Evolutionary conservation across 1,140 invertebrate genomes (phyloP).

Genomic region (Samia ricini): DNA sequence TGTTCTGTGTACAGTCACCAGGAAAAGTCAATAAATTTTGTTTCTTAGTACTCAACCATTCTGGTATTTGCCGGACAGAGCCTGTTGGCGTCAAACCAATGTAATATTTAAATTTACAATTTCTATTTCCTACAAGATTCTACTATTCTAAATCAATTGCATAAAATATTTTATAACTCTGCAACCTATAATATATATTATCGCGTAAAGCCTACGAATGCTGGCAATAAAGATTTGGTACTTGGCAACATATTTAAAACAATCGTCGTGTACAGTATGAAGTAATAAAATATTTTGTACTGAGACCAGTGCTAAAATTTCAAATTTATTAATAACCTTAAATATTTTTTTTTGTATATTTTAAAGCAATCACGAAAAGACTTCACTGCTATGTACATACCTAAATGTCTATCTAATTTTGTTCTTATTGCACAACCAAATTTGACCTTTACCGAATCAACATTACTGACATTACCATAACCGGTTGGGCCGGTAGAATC

Average conservation of each 20-base stretch:
- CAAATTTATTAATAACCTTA: neutral
- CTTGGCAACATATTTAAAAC: too few relatives aligned
- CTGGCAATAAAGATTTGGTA: too few relatives aligned
- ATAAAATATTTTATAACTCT: too few relatives aligned
- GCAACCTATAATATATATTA: too few relatives aligned
- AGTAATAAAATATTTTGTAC: too few relatives aligned
- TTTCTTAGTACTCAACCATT: neutral
- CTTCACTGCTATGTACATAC: neutral
- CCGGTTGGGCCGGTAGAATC: conserved; percentile 17
- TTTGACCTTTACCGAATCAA: conserved; percentile 17
- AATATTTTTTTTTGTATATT: neutral
- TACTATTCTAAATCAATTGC: neutral
- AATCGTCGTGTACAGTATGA: too few relatives aligned
- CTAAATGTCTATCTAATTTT: neutral
- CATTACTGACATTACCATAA: conserved; percentile 19
- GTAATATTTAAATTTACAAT: neutral
- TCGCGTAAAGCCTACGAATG: too few relatives aligned
- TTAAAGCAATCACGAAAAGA: neutral
- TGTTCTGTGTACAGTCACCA: conserved; percentile 7
- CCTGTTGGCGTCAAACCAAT: neutral
- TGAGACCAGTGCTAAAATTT: too few relatives aligned
- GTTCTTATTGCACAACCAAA: conserved; percentile 15
- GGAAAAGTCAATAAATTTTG: conserved; percentile 3
- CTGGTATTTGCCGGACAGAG: neutral
- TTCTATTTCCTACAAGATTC: neutral